Conservation (phyloP, 2,888 invertebrate species). For the Eupithecia subumbrata region DNA sequence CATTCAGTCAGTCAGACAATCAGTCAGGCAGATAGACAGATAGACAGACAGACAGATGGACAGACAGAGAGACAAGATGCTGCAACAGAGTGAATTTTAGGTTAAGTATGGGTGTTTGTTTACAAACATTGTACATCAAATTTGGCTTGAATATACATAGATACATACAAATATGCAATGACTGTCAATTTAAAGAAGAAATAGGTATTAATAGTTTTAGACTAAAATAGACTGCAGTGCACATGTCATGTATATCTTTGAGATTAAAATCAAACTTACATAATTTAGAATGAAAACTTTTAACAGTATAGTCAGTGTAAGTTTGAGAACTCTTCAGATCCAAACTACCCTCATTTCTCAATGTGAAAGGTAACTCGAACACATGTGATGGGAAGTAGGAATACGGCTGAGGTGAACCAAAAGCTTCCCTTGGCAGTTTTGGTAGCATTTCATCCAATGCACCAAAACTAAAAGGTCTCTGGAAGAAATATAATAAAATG, state of each 20-base stretch:
- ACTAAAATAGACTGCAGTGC: too few relatives aligned
- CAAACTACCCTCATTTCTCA: conserved; percentile 52
- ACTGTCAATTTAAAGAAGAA: too few relatives aligned
- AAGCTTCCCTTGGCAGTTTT: conserved; percentile 62
- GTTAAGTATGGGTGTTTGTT: too few relatives aligned
- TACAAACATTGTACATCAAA: too few relatives aligned
- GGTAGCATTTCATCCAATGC: conserved; percentile 76
- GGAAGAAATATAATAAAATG: conserved; percentile 47
- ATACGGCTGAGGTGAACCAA: conserved; percentile 77
- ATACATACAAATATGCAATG: too few relatives aligned
- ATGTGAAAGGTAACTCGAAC: conserved; percentile 74
- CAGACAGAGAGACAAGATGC: too few relatives aligned
- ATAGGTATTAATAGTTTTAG: too few relatives aligned
- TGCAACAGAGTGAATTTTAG: too few relatives aligned
- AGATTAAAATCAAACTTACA: conserved; percentile 57
- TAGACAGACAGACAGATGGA: too few relatives aligned
- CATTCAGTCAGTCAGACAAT: too few relatives aligned
- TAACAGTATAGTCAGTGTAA: conserved; percentile 70
- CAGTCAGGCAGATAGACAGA: too few relatives aligned
- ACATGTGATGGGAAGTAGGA: conserved; percentile 74
- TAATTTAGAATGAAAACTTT: conserved; percentile 71
- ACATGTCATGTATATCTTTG: neutral
- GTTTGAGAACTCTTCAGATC: conserved; percentile 57
- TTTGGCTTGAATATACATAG: too few relatives aligned
- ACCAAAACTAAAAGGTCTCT: conserved; percentile 80